Percentiles rank a stretch among this genome's conserved stretches.
Conservation (phyloP, 2,797 vertebrate species). For the Kryptolebias ocellatus region DNA sequence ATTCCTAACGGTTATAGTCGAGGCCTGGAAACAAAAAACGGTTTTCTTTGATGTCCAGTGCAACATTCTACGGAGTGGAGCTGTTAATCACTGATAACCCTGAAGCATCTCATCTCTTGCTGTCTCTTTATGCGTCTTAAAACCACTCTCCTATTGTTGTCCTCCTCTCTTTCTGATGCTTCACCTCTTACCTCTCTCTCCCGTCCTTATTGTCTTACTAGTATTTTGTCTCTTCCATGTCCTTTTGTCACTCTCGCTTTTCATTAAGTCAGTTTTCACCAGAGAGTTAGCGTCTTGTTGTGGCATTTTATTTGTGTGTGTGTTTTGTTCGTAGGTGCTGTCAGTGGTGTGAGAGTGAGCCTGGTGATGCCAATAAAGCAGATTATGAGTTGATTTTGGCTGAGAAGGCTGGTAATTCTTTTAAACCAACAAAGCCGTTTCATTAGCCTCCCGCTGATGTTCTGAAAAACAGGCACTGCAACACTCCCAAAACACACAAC, state of each 20-base stretch:
- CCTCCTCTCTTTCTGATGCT: slow-evolving; percentile 35
- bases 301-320: slow-evolving; percentile 84
- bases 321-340: slow-evolving; percentile 87
- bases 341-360: slow-evolving; percentile 85
- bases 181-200: slow-evolving; percentile 62
- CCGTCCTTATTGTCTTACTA: slow-evolving; percentile 44
- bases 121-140: slow-evolving; percentile 45
- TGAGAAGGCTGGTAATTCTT: slow-evolving; percentile 93
- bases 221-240: slow-evolving; percentile 22
- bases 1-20: slow-evolving; percentile 60
- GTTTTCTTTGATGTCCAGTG: slow-evolving; percentile 81
- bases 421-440: slow-evolving; percentile 98
- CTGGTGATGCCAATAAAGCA: slow-evolving; percentile 91
- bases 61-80: slow-evolving; percentile 84
- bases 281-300: slow-evolving; percentile 81
- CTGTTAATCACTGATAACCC: slow-evolving; percentile 94
- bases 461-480: slow-evolving; percentile 91
- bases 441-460: slow-evolving; percentile 97
- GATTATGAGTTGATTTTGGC: slow-evolving; percentile 99
- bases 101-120: slow-evolving; percentile 77
- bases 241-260: slow-evolving; percentile 20
- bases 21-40: slow-evolving; percentile 57
- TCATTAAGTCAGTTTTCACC: slow-evolving; percentile 82
- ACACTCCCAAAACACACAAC: slow-evolving; percentile 62
- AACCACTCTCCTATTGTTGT: slow-evolving; percentile 48